A percentile compares a stretch with the other conserved stretches of the same genome.
Evolutionary conservation across 2,113 vertebrate genomes (phyloP).

Genomic region (Platysternon megacephalum): DNA sequence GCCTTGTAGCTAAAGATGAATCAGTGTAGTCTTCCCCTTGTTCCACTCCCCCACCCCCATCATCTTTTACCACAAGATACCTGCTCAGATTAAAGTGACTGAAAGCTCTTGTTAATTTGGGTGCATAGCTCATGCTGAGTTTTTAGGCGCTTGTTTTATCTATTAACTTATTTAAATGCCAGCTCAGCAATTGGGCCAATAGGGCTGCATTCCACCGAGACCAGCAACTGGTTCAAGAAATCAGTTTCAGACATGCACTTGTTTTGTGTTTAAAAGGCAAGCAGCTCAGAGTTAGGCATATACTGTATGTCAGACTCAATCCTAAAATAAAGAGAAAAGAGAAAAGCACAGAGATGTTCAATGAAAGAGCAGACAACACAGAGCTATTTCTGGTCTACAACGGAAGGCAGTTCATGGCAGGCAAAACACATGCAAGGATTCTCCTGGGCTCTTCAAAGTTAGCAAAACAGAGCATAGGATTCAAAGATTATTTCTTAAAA

Average conservation of each 20-base stretch:
- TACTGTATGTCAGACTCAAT: conserved; percentile 45
- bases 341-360: conserved; percentile 61
- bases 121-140: conserved; percentile 47
- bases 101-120: conserved; percentile 26
- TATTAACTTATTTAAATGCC: conserved; percentile 39
- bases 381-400: conserved; percentile 47
- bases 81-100: conserved; percentile 22
- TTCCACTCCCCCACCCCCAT: background rate
- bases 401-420: conserved; percentile 41
- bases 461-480: background rate
- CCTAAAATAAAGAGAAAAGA: conserved; percentile 72
- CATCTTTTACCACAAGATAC: conserved; percentile 3
- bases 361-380: conserved; percentile 50
- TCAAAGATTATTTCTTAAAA: background rate
- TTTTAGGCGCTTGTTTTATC: conserved; percentile 66
- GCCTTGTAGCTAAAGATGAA: conserved; percentile 45
- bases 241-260: conserved; percentile 73
- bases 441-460: conserved; percentile 63
- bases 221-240: conserved; percentile 57
- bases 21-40: conserved; percentile 7
- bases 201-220: conserved; percentile 67
- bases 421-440: conserved; percentile 25
- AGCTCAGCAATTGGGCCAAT: conserved; percentile 60
- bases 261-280: conserved; percentile 58
- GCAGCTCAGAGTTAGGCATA: conserved; percentile 71